Evolutionary conservation across 2,888 invertebrate species (phyloP).

Genomic region (Xestoiulus laeticollis): DNA sequence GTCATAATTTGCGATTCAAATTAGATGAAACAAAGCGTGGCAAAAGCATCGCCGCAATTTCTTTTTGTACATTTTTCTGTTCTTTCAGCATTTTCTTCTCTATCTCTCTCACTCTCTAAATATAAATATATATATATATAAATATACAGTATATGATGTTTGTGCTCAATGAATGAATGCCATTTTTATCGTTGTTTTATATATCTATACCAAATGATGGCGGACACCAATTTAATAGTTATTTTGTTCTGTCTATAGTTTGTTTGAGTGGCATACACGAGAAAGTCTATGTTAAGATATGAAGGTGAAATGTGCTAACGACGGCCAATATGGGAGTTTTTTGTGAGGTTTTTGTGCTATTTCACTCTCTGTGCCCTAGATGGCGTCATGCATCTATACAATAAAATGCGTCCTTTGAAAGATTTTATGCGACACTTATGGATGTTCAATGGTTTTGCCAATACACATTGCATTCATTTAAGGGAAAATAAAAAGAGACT

Average conservation of each 20-base stretch:
- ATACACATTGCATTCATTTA: neutral
- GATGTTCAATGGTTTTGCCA: neutral
- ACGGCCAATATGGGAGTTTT: conserved; percentile 3
- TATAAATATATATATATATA: conserved; percentile 6
- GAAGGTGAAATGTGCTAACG: conserved; percentile 15
- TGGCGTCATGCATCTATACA: neutral
- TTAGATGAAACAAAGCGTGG: neutral
- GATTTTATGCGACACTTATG: neutral
- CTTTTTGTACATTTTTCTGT: conserved; percentile 32
- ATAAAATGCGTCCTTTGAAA: neutral
- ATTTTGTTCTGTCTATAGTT: neutral
- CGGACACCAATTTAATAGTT: conserved; percentile 9
- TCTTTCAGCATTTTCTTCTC: conserved; percentile 21
- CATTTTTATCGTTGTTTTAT: conserved; percentile 37
- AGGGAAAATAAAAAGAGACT: neutral
- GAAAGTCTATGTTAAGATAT: conserved; percentile 14
- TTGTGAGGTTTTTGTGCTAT: neutral
- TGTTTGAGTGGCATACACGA: neutral
- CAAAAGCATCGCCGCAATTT: conserved; percentile 7
- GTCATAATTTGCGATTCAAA: neutral
- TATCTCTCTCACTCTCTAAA: conserved; percentile 17
- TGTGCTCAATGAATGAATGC: conserved; percentile 37
- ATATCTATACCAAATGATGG: conserved; percentile 6
- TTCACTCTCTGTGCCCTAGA: neutral
- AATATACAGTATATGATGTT: conserved; percentile 37